Base-by-base conservation (phyloP, 2,888 invertebrate genomes). In the Himalopsyche kuldschensis region DNA sequence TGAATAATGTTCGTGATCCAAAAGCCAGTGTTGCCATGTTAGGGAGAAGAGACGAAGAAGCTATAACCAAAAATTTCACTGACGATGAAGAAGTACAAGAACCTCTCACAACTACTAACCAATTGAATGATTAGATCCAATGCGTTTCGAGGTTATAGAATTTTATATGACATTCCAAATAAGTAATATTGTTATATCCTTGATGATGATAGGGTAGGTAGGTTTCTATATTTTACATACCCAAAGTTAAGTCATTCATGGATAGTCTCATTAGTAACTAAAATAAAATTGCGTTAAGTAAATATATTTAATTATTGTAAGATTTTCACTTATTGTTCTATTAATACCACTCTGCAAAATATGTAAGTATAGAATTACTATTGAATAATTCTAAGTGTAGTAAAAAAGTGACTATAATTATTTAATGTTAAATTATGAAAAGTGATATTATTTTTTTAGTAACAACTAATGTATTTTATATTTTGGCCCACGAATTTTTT, bases 1-100 rank as follows among this genome's bases (percentile, higher is more conserved):
- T 88, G 79, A 90, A 89, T 81, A 87, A 88, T 17, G 89, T 89
- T 87, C 84, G 88, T 78, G 83, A 89, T 83, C 86, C 89, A 2
- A 85, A 82, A 31, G 81, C 84, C 41, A 80, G 32, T n/a, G 78
- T 86, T 3, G 78, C 81, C 31, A 81, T 86, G 84, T 31, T 85
- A 4, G 75, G 63, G 76, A 32, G 27, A 63, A 30, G 32, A 47
- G 35, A 47, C 35, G 81, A 75, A 79, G 79, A 85, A 82, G 77
- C 27, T 8, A 80, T 41, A 79, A 80, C 47, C 30, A 75, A 82
- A 81, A 46, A 86, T 31, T 55, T 77, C 31, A 76, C 41, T 11
- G 84, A 82, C 30, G 80, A 80, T 24, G 77, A 79, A 78, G 83
- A 81, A 15, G 82, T 48, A 15, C 24, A 75, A 11, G 82, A 84